A percentile compares a stretch with the other conserved stretches of the same genome.
Conservation (phyloP, 2,888 invertebrate species). For the Xanthorhoe spadicearia region DNA sequence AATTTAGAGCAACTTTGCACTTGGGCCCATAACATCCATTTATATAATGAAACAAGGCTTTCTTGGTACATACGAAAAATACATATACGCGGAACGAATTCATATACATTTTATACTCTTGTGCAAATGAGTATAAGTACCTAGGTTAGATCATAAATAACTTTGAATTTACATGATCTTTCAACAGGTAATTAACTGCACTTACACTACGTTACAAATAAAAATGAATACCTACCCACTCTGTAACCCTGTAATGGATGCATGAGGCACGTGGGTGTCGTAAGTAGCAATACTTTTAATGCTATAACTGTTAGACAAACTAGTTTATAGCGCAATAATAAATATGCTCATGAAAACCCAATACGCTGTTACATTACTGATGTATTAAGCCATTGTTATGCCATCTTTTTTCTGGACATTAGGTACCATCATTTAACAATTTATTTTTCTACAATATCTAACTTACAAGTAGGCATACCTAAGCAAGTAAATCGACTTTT, state of each 20-base stretch:
- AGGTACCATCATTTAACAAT: too few relatives aligned
- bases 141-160: too few relatives aligned
- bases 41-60: neutral
- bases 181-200: neutral
- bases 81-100: neutral
- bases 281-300: constrained; percentile 9
- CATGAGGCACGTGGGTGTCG: constrained; percentile 1
- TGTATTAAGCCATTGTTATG: constrained; percentile 36
- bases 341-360: constrained; percentile 36
- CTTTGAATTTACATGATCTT: neutral
- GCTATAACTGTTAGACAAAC: constrained; percentile 9
- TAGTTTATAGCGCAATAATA: constrained; percentile 29
- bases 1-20: neutral
- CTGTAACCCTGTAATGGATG: neutral
- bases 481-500: constrained; percentile 1
- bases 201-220: neutral
- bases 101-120: too few relatives aligned
- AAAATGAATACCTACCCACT: neutral
- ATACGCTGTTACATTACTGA: constrained; percentile 33
- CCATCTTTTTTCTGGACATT: constrained; percentile 16
- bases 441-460: too few relatives aligned
- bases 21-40: neutral
- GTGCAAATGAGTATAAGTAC: too few relatives aligned
- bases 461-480: too few relatives aligned
- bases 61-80: neutral